Evolutionary conservation across 2,113 vertebrate species (phyloP).

Genomic region (Halcyon senegalensis): DNA sequence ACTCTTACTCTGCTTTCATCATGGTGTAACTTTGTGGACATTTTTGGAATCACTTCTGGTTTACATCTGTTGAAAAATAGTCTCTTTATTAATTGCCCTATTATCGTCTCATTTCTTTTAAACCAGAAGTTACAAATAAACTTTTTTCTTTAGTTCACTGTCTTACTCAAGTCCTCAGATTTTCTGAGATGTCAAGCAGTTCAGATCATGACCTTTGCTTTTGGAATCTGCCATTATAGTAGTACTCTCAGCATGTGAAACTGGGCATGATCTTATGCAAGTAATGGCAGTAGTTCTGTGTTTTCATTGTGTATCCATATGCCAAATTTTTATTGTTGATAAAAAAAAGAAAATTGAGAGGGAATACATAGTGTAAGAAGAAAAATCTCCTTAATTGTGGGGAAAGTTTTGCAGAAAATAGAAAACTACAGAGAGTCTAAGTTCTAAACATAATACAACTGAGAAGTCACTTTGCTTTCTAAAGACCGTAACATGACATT

Average conservation of each 20-base stretch:
- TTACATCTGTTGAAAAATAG: background rate
- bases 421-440: background rate
- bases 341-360: background rate
- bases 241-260: background rate
- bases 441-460: background rate
- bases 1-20: background rate
- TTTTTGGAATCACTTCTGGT: background rate
- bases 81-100: background rate
- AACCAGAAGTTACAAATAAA: constrained; percentile 23
- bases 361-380: background rate
- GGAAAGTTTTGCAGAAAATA: background rate
- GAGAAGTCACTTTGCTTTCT: background rate
- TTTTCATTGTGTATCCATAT: background rate
- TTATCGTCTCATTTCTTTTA: constrained; percentile 5
- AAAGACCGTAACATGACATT: background rate
- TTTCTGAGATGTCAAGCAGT: background rate
- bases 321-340: background rate
- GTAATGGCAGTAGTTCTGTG: background rate
- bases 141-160: background rate
- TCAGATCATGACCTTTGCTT: constrained; percentile 22
- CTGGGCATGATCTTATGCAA: background rate
- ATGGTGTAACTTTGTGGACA: background rate
- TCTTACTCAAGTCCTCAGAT: background rate
- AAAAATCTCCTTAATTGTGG: background rate
- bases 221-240: background rate